Base-by-base conservation (phyloP, 1,140 invertebrate genomes). In the Nymphalis io region DNA sequence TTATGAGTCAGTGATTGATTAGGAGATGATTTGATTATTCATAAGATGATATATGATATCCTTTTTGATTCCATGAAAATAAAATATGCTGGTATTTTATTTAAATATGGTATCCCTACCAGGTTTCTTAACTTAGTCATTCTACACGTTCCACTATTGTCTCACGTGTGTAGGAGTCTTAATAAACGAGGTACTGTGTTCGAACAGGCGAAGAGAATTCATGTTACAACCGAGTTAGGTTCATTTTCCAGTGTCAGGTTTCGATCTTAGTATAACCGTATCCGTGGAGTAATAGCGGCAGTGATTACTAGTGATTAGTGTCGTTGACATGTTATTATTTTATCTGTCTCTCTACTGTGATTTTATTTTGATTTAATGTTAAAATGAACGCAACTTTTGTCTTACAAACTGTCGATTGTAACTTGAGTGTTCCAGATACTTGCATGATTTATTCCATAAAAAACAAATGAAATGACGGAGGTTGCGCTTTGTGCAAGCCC, bases 131-230 rank as follows among this genome's bases (percentile, higher is more conserved):
- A 58, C 71, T 73, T 73, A 71, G 73, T 81, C 72, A 81, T 68
- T 65, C 71, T 55, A 62, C 75, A 78, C 76, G 70, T 74, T 70
- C 48, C 72, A 68, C 62, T 72, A 75, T 81, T 80, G 83, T 83
- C 74, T 83, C 76, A 75, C 73, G 82, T 78, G 78, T 83, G 81
- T 84, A 81, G 80, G 81, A 76, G 81, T 80, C 73, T 76, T 72
- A 76, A 72, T 67, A 71, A 70, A 77, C 60, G 61, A 62, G 27
- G 13, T 60, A 18, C 44, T 59, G 16, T n/a, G 3, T 18, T 1
- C 15, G 3, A 8, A 27, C 18, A 11, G n/a, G 15, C 33, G 12
- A 39, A 39, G 15, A 12, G 20, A 64, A 20, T 11, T 65, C 71
- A 69, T 80, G 79, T 75, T 40, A 12, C 58, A 16, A 62, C 23